Conservation (phyloP, 2,113 vertebrate species). For the Lepisosteus oculatus region DNA sequence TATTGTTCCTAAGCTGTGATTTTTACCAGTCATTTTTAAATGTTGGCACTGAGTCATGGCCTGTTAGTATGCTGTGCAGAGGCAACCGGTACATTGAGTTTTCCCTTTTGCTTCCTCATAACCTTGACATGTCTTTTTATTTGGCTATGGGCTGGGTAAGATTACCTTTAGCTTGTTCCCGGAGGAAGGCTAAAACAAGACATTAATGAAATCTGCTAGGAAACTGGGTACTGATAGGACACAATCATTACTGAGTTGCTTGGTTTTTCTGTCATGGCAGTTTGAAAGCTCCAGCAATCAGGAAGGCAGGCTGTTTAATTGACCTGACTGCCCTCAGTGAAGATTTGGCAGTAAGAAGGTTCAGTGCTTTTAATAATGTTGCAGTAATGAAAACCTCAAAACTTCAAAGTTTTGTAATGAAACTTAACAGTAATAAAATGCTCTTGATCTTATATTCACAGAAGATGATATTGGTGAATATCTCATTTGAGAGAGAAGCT, state of each 20-base stretch:
- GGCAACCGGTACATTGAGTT: not conserved
- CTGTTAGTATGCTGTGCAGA: not conserved
- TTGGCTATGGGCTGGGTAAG: slow-evolving; percentile 6
- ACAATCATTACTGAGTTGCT: not conserved
- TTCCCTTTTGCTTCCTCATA: not conserved
- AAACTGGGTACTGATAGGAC: not conserved
- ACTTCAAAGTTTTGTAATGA: too few species aligned
- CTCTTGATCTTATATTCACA: slow-evolving; percentile 4
- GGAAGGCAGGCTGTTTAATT: not conserved
- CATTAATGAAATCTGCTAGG: not conserved
- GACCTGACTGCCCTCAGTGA: too few species aligned
- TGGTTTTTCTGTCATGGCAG: not conserved
- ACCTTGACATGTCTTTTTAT: not conserved
- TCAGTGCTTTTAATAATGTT: too few species aligned
- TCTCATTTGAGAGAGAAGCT: slow-evolving; percentile 3
- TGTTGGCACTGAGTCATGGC: not conserved
- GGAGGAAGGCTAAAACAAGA: not conserved
- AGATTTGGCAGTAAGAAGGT: too few species aligned
- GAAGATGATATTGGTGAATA: not conserved
- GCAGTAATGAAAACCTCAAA: too few species aligned
- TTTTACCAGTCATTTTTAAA: not conserved
- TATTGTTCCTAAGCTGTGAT: not conserved
- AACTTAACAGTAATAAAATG: too few species aligned
- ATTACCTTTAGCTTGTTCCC: not conserved
- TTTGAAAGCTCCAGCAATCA: not conserved